Evolutionary conservation across 1,140 invertebrate genomes (phyloP), one percentile per base, ranked within the genome.

Genomic region (Danaus plexippus): DNA sequence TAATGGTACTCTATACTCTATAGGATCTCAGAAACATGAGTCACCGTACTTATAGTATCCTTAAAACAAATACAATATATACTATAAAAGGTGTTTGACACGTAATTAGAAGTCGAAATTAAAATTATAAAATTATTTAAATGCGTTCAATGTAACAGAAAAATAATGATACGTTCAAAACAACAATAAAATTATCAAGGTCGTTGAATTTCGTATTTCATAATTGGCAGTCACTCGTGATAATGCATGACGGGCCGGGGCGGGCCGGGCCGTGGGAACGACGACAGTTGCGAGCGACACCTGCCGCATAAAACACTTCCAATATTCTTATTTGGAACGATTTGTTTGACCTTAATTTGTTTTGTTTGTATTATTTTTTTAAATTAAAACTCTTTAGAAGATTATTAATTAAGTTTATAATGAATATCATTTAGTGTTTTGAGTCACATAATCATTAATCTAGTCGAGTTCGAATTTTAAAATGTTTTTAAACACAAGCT

Each of bases 231-330:
- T 75, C 69, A 69, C 65, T 53, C 68, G 65, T 62, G 52, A 49
- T 54, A 48, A 54, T 50, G 61, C 54, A 55, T 55, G 59, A 46
- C 48, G 63, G 58, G 60, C 44, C 43, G 54, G 43, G 46, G 64
- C 56, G 59, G 59, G 67, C 61, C 60, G 67, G 60, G 64, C 69
- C 69, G 69, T 73, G 63, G 65, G 69, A 73, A 71, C 59, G 47
- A 55, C 64, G 67, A 69, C 67, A 69, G 67, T 69, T 69, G 67
- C 61, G 61, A 57, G 59, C 63, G 65, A 69, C 80, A 84, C 80
- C 80, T 82, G 80, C 82, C 79, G 65, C 71, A 79, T 80, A 84
- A 82, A 80, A 79, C 69, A 73, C 69, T 66, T 73, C 70, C 59
- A 72, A 82, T 75, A 77, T 80, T 79, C 71, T 72, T 81, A 79